These are phyloP conservation scores for Nipponacmea schrenckii DNA, from an alignment of 2,888 invertebrate species.

Conservation along the genomic window DNA sequence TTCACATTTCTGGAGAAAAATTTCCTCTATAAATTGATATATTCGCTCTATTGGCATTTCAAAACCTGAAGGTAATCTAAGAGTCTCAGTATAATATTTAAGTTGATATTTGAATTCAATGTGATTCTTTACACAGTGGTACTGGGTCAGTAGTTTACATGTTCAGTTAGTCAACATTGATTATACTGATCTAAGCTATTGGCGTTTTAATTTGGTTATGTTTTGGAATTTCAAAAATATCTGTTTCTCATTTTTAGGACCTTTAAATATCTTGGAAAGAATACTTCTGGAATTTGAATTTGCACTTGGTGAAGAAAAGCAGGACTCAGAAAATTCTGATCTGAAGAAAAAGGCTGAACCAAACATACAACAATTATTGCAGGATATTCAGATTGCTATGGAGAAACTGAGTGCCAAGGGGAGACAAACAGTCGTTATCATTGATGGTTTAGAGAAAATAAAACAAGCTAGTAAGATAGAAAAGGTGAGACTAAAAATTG, in stretches of 20 bases:
- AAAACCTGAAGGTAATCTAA: no score
- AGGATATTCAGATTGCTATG: conserved; percentile 27
- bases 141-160: no score
- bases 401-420: conserved; percentile 27
- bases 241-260: background rate
- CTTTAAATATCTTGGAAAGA: conserved; percentile 10
- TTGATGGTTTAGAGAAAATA: conserved; percentile 50
- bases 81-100: no score
- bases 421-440: conserved; percentile 37
- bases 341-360: background rate
- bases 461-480: conserved; percentile 35
- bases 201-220: no score
- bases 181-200: no score
- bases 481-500: conserved; percentile 33
- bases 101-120: no score
- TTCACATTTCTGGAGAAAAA: no score
- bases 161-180: no score
- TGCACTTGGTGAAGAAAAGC: background rate
- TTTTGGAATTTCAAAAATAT: no score
- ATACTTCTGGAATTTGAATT: conserved; percentile 5
- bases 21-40: no score
- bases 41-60: no score
- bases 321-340: background rate
- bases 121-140: no score
- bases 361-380: conserved; percentile 22